Evolutionary conservation across 2,888 invertebrate genomes (phyloP).

Genomic region (Spodoptera exigua): DNA sequence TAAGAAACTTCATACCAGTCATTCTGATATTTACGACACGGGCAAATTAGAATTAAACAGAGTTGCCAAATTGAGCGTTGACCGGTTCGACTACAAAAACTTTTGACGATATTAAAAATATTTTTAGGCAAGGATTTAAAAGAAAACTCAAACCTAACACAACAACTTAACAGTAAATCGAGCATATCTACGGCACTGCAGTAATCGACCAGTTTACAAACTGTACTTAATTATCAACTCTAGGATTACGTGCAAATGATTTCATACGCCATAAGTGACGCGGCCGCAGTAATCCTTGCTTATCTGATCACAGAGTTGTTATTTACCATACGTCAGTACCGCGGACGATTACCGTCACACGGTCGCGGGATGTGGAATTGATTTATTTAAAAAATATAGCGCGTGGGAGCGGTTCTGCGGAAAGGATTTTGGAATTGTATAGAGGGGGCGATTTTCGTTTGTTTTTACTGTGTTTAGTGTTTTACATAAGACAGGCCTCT

Average conservation of each 20-base stretch:
- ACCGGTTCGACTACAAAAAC: too few species aligned
- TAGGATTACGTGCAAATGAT: conserved; percentile 57
- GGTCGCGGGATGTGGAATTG: conserved; percentile 38
- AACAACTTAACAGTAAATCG: conserved; percentile 15
- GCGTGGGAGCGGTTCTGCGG: neutral
- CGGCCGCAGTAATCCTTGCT: conserved; percentile 52
- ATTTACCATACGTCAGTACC: conserved; percentile 61
- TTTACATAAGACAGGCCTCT: too few species aligned
- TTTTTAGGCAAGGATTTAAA: too few species aligned
- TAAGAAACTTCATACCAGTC: too few species aligned
- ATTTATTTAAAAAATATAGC: neutral
- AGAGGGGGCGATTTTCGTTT: too few species aligned
- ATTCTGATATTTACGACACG: too few species aligned
- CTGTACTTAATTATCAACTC: conserved; percentile 41
- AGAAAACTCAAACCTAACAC: neutral
- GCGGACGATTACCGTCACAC: conserved; percentile 55
- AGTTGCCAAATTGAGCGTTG: too few species aligned
- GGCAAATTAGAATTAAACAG: too few species aligned
- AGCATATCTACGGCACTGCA: conserved; percentile 30
- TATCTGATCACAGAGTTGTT: conserved; percentile 58
- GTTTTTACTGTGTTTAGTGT: too few species aligned
- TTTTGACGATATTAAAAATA: too few species aligned
- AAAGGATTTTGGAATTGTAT: too few species aligned
- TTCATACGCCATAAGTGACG: conserved; percentile 46
- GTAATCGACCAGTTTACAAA: conserved; percentile 48